Conservation (phyloP, 2,888 invertebrate genomes). For the Dioctria linearis region DNA sequence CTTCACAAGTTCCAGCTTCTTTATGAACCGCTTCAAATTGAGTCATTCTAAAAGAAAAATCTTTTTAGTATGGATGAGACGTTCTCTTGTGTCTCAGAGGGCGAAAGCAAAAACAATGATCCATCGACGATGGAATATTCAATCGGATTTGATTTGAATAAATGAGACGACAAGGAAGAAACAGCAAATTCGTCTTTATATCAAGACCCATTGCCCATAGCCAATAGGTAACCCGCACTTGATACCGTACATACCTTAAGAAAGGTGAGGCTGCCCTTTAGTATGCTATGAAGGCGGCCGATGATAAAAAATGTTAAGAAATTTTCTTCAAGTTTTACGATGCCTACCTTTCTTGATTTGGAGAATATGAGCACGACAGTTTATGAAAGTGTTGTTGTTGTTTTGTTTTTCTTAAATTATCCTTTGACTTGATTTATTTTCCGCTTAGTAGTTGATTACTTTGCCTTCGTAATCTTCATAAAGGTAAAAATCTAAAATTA, state of each 20-base stretch:
- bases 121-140: slow-evolving; percentile 37
- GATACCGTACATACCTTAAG: slow-evolving; percentile 29
- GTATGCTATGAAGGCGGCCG: slow-evolving; percentile 26
- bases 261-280: slow-evolving; percentile 45
- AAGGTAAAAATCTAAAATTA: no score
- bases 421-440: no score
- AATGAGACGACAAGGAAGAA: slow-evolving; percentile 27
- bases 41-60: slow-evolving; percentile 23
- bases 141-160: slow-evolving; percentile 48
- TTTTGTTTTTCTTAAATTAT: no score
- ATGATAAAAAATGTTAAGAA: slow-evolving; percentile 36
- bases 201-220: background rate
- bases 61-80: slow-evolving; percentile 31
- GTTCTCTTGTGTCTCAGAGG: slow-evolving; percentile 27
- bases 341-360: background rate
- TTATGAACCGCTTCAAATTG: slow-evolving; percentile 3
- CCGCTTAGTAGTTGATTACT: no score
- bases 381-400: no score
- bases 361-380: background rate
- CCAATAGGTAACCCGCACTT: background rate
- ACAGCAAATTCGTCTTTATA: slow-evolving; percentile 21
- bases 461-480: no score
- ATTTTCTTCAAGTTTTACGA: slow-evolving; percentile 22
- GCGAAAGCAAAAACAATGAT: slow-evolving; percentile 51
- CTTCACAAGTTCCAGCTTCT: slow-evolving; percentile 1